These are phyloP conservation scores for Dallia pectoralis DNA, from an alignment of 2,797 vertebrate genomes.

Conservation along the genomic window DNA sequence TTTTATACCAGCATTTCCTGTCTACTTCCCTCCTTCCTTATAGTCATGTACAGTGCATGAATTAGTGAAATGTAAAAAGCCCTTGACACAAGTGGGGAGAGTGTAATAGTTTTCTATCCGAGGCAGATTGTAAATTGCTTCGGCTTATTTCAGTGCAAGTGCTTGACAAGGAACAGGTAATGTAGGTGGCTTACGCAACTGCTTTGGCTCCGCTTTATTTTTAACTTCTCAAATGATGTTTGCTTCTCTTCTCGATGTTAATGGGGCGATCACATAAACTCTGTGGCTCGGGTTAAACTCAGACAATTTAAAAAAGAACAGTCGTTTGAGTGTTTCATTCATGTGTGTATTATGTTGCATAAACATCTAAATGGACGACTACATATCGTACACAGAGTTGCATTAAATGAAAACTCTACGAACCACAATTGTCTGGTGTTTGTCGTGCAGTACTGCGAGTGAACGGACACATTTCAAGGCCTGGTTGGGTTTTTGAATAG, in stretches of 20 bases:
- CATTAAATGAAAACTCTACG: background rate
- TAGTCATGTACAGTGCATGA: constrained; percentile 51
- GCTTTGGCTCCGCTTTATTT: constrained; percentile 53
- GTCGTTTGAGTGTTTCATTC: background rate
- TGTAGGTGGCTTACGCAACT: constrained; percentile 61
- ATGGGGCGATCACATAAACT: background rate
- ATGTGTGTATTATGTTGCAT: background rate
- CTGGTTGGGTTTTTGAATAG: constrained; percentile 11
- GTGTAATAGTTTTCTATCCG: constrained; percentile 58
- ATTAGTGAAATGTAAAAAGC: constrained; percentile 73
- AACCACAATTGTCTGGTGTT: constrained; percentile 1
- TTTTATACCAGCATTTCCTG: constrained; percentile 45
- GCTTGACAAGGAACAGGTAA: constrained; percentile 64
- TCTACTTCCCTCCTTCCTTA: background rate
- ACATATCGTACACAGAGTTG: background rate
- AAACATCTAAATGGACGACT: background rate
- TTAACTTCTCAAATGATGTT: constrained; percentile 38
- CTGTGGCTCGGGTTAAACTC: background rate
- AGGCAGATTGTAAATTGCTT: constrained; percentile 57
- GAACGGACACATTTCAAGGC: constrained; percentile 38
- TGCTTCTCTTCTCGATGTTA: constrained; percentile 17
- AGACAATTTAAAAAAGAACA: background rate
- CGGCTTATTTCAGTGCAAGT: constrained; percentile 59
- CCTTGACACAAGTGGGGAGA: constrained; percentile 56
- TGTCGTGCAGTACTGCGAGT: constrained; percentile 9